These are phyloP conservation scores for Pocillopora verrucosa DNA, from an alignment of 64 coral and sea anemone species.

Conservation along the genomic window DNA sequence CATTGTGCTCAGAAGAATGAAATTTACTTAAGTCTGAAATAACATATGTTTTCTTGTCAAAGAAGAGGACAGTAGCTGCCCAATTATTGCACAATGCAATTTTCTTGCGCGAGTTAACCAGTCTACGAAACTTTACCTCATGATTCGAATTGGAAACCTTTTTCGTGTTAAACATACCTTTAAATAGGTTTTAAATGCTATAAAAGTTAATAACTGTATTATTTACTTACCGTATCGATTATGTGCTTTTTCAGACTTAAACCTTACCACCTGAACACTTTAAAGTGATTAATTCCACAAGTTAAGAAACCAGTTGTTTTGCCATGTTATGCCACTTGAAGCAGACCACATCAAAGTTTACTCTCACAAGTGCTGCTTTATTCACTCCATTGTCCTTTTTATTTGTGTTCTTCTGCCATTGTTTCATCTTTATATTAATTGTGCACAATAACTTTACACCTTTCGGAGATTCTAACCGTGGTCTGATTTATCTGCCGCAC, in stretches of 20 bases:
- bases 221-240: too few species aligned
- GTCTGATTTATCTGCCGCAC: background rate
- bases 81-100: too few species aligned
- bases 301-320: background rate
- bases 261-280: background rate
- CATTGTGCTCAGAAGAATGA: background rate
- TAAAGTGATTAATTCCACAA: background rate
- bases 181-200: too few species aligned
- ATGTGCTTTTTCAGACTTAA: background rate
- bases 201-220: too few species aligned
- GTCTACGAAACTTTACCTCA: too few species aligned
- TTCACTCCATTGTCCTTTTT: background rate
- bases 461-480: background rate
- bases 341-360: background rate
- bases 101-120: too few species aligned
- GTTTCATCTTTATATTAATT: background rate
- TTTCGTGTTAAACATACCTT: too few species aligned
- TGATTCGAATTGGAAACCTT: too few species aligned
- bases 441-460: background rate
- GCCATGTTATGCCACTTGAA: background rate
- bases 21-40: background rate
- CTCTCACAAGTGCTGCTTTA: background rate
- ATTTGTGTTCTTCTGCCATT: background rate
- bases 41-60: background rate
- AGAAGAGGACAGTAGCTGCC: too few species aligned